A percentile compares a stretch with the other conserved stretches of the same genome.
Conservation (phyloP, 2,797 vertebrate species). For the Ispidina picta region DNA sequence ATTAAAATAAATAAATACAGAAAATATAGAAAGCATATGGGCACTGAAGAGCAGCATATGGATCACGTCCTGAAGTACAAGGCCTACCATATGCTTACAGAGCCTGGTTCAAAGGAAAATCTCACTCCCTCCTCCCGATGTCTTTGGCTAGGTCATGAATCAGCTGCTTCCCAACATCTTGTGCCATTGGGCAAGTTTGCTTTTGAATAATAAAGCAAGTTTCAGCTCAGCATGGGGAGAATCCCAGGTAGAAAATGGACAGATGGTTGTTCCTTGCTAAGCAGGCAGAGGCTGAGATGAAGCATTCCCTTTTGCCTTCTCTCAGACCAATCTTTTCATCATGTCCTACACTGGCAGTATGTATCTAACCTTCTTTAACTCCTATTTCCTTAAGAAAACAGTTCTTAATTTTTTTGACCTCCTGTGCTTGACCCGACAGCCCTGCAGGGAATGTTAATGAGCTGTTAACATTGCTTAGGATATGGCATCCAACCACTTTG, state of each 20-base stretch:
- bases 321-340: constrained; percentile 36
- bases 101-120: constrained; percentile 68
- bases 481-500: constrained; percentile 33
- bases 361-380: constrained; percentile 33
- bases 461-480: constrained; percentile 57
- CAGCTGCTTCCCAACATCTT: constrained; percentile 72
- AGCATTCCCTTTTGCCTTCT: constrained; percentile 60
- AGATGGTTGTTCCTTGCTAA: constrained; percentile 76
- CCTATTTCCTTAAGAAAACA: constrained; percentile 66
- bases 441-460: constrained; percentile 64
- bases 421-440: constrained; percentile 10
- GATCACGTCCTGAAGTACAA: constrained; percentile 72
- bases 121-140: constrained; percentile 56
- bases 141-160: constrained; percentile 78
- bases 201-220: constrained; percentile 77
- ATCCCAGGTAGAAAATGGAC: constrained; percentile 76
- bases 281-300: constrained; percentile 15
- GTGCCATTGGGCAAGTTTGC: constrained; percentile 66
- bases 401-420: constrained; percentile 60
- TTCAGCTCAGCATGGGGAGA: constrained; percentile 76
- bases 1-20: constrained; percentile 70
- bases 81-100: constrained; percentile 75
- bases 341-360: constrained; percentile 17
- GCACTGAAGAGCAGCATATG: constrained; percentile 77
- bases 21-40: constrained; percentile 76